Percentiles rank a stretch among this genome's conserved stretches.
phyloP scores from a whole-genome alignment of 2,888 invertebrate genomes.

The Lycia hirtaria region DNA sequence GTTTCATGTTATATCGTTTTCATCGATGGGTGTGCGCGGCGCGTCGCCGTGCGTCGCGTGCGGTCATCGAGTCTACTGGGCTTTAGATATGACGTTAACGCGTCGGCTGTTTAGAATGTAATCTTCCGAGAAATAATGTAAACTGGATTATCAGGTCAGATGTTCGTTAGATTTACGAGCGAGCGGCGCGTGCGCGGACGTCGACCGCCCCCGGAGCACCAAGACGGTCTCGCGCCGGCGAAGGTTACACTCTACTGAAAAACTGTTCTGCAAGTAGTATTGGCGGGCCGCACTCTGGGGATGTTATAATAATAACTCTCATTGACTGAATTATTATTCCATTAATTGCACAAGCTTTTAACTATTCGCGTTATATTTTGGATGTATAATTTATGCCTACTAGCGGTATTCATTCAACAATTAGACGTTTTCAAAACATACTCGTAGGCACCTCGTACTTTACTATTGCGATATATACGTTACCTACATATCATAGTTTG shows the following conservation, averaged over 20 bases:
- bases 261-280: slow-evolving; percentile 44
- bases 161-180: slow-evolving; percentile 56
- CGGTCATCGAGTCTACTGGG: slow-evolving; percentile 45
- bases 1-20: slow-evolving; percentile 68
- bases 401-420: slow-evolving; percentile 5
- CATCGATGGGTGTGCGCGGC: slow-evolving; percentile 45
- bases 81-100: slow-evolving; percentile 35
- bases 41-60: slow-evolving; percentile 35
- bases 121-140: slow-evolving; percentile 57
- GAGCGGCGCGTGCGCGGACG: slow-evolving; percentile 28
- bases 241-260: slow-evolving; percentile 46
- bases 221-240: slow-evolving; percentile 31
- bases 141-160: slow-evolving; percentile 61
- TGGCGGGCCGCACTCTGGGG: slow-evolving; percentile 34
- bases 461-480: slow-evolving; percentile 1
- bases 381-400: neutral
- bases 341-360: slow-evolving; percentile 22
- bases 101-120: slow-evolving; percentile 47
- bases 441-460: neutral
- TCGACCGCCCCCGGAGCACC: slow-evolving; percentile 43
- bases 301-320: slow-evolving; percentile 27
- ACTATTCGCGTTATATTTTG: slow-evolving; percentile 7
- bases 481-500: neutral
- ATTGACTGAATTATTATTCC: slow-evolving; percentile 24
- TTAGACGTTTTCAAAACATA: slow-evolving; percentile 5